Evolutionary conservation across 2,113 vertebrate species (phyloP), one percentile per base, ranked within the genome.

Genomic region (Origma solitaria): DNA sequence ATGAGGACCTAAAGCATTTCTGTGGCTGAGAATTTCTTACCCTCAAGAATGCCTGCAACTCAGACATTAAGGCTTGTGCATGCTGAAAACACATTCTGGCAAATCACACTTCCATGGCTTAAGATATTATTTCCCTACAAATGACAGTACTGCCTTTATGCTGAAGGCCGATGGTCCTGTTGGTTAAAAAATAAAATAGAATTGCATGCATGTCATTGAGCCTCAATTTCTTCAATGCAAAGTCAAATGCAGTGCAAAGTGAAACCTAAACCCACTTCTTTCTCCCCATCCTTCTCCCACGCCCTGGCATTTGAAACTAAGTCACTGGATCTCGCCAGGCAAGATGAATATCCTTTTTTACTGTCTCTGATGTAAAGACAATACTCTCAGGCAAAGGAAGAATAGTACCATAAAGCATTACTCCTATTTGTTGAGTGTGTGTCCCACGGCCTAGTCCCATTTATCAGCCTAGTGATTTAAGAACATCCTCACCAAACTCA

Each of bases 241-340:
- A 88, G 35, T 33, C 61, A 94, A 90, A 76, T 9, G 6, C 23
- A 76, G 17, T 15, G 10, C 42, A 58, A 71, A 91, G 50, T 1
- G 2, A 69, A 83, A 80, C 4, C 13, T 54, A 70, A 82, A 71
- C 30, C 14, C 11, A 51, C 4, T 21, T 15, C 24, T 7, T 1
- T 8, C 6, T 45, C 17, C 7, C 11, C 15, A 54, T 50, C 18
- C 15, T 40, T 23, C 5, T 7, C 11, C 6, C 3, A 4, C 6
- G 3, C 4, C 0, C 1, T 2, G 1, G n/a, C 23, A 4, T 23
- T 47, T 88, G 42, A 75, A 88, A n/a, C 7, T 11, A 44, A n/a
- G 33, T 33, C 42, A 70, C 10, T 62, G 35, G 38, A n/a, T 71
- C 35, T 82, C 25, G 71, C 10, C 9, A 65, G 37, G 18, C 23